Conservation (phyloP, 2,888 invertebrate genomes). For the Xestia rhomboidea region DNA sequence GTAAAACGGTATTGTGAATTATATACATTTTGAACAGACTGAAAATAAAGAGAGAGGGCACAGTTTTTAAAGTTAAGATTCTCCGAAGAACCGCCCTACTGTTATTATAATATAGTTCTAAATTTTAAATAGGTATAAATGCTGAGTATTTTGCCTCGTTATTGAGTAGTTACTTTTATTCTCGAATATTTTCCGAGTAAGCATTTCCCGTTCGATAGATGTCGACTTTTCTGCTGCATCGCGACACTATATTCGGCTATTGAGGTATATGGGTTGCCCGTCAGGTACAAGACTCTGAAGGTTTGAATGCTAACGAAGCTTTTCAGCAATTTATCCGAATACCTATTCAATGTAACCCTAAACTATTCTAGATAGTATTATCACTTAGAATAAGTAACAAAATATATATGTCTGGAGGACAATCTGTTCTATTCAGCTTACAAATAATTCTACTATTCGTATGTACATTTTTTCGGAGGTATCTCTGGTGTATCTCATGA, state of each 20-base stretch:
- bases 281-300: conserved; percentile 71
- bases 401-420: conserved; percentile 41
- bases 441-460: conserved; percentile 60
- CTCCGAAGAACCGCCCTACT: conserved; percentile 10
- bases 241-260: conserved; percentile 46
- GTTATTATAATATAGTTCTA: background rate
- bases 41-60: background rate
- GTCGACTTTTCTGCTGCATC: conserved; percentile 24
- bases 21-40: background rate
- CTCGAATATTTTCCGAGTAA: conserved; percentile 16
- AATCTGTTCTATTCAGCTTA: conserved; percentile 44
- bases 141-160: conserved; percentile 40
- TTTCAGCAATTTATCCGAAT: conserved; percentile 26
- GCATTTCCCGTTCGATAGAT: conserved; percentile 3
- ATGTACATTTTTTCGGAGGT: conserved; percentile 66
- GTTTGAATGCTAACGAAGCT: conserved; percentile 47
- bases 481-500: conserved; percentile 70
- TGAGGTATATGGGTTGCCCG: conserved; percentile 45
- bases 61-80: conserved; percentile 6
- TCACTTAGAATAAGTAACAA: conserved; percentile 30
- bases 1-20: background rate
- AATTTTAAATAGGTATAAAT: conserved; percentile 36
- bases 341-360: conserved; percentile 33
- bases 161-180: conserved; percentile 8
- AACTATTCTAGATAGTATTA: conserved; percentile 23